Evolutionary conservation across 1,140 invertebrate genomes (phyloP).

Genomic region (Rhopalosiphum padi): DNA sequence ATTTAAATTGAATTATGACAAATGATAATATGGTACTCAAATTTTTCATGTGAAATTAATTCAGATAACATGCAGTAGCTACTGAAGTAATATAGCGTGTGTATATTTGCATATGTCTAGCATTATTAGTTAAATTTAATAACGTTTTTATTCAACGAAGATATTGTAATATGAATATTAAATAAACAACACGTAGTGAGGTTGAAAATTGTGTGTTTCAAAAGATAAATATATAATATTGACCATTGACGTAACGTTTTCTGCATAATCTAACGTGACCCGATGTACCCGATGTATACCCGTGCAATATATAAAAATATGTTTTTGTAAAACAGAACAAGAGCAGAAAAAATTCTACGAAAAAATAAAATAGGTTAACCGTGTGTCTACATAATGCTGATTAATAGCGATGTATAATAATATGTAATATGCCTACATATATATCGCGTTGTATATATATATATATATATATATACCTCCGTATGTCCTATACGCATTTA

Average conservation of each 20-base stretch:
- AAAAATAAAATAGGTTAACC: constrained; percentile 20
- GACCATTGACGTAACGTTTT: constrained; percentile 12
- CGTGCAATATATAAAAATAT: background rate
- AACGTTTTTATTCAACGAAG: background rate
- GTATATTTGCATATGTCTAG: background rate
- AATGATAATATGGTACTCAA: background rate
- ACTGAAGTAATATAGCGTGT: background rate
- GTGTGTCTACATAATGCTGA: background rate
- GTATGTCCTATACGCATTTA: background rate
- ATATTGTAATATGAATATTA: background rate
- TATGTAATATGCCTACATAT: too few relatives aligned
- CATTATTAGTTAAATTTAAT: constrained; percentile 8
- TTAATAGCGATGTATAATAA: background rate
- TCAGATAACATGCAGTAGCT: background rate
- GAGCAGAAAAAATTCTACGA: constrained; percentile 2
- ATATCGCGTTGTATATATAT: background rate
- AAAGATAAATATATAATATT: background rate
- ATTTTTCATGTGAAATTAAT: background rate
- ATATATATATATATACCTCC: too few relatives aligned
- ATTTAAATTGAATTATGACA: constrained; percentile 7
- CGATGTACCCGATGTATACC: background rate
- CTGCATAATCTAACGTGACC: constrained; percentile 27
- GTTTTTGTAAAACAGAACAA: background rate
- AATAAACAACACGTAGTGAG: background rate
- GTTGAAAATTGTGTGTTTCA: background rate